These are phyloP conservation scores for Platichthys stellatus DNA, from an alignment of 2,113 vertebrate species.

Conservation along the genomic window DNA sequence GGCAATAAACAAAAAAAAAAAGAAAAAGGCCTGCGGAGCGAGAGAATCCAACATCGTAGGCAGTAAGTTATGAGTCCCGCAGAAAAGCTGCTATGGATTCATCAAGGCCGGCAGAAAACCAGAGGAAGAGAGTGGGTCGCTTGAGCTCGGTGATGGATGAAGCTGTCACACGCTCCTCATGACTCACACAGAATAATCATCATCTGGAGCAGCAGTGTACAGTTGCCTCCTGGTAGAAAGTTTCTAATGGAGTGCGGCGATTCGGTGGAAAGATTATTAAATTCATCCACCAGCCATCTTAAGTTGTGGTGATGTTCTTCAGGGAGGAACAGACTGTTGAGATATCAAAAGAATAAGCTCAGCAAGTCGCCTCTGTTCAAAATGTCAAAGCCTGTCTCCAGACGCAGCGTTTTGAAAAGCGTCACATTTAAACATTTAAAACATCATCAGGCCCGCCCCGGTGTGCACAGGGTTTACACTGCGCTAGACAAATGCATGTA, in stretches of 20 bases:
- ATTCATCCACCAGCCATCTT: no score
- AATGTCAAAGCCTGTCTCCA: no score
- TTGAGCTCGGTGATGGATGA: conserved; percentile 69
- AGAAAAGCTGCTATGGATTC: conserved; percentile 48
- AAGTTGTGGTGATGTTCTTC: no score
- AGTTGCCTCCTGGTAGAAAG: conserved; percentile 49
- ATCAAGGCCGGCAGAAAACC: conserved; percentile 52
- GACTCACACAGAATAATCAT: conserved; percentile 69
- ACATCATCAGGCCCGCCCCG: no score
- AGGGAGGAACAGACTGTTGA: neutral
- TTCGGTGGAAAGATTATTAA: conserved; percentile 9
- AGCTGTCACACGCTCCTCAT: conserved; percentile 59
- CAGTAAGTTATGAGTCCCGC: conserved; percentile 42
- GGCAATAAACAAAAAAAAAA: neutral
- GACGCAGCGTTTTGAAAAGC: no score
- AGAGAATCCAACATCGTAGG: conserved; percentile 43
- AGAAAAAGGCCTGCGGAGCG: conserved; percentile 4
- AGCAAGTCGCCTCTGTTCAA: no score
- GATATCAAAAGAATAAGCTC: neutral
- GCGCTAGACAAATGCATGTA: no score
- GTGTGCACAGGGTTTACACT: no score
- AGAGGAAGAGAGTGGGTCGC: conserved; percentile 46
- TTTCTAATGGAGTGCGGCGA: conserved; percentile 33
- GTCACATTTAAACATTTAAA: no score
- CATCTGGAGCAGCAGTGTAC: conserved; percentile 44